phyloP scores from a whole-genome alignment of 2,113 vertebrate genomes.

The Prionailurus viverrinus region DNA sequence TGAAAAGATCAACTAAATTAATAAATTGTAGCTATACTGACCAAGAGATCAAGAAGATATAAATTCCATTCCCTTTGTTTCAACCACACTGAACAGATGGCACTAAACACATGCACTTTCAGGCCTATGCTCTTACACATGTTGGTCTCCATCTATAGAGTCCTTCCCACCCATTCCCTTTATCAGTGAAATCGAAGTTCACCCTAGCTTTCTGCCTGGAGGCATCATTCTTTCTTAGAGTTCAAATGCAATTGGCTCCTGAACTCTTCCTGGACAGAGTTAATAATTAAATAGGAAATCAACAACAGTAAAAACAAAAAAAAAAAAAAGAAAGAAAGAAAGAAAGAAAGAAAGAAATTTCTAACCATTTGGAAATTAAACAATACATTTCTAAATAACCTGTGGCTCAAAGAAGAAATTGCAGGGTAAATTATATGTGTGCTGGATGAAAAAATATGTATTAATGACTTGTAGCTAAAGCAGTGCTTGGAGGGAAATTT shows the following conservation, averaged over 20 bases:
- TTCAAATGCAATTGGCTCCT: background rate
- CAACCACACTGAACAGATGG: background rate
- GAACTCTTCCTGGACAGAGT: background rate
- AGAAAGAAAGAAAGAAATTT: background rate
- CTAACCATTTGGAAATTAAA: slow-evolving; percentile 19
- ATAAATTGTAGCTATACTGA: background rate
- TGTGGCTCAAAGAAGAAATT: background rate
- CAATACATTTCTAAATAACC: slow-evolving; percentile 47
- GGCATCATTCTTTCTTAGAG: background rate
- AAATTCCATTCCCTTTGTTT: background rate
- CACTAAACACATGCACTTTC: background rate
- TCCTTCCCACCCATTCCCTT: background rate
- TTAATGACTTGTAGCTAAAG: background rate
- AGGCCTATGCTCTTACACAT: background rate
- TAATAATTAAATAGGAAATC: background rate
- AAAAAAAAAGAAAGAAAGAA: background rate
- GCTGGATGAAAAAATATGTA: background rate
- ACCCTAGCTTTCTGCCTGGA: background rate
- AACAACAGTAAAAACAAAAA: background rate
- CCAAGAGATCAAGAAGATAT: background rate
- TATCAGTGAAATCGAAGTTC: background rate
- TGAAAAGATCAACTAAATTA: background rate
- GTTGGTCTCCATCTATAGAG: background rate
- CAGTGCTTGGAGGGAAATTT: background rate
- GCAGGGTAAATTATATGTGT: background rate